phyloP scores from a whole-genome alignment of 2,888 invertebrate genomes.

The Petrolisthes cinctipes region DNA sequence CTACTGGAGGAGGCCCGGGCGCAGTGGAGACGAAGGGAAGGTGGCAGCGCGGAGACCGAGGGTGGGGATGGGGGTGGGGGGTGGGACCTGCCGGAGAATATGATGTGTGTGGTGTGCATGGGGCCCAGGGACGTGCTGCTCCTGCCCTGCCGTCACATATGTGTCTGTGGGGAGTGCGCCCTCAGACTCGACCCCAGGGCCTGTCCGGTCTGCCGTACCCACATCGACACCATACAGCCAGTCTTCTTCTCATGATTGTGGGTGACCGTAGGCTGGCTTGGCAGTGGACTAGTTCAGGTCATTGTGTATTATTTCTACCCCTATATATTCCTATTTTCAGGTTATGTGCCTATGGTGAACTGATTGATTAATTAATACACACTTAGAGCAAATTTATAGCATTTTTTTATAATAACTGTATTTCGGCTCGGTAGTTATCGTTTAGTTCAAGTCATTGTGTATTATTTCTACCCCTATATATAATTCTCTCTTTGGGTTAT shows the following conservation, averaged over 20 bases:
- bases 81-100: conserved; percentile 51
- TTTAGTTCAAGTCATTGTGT: too few relatives aligned
- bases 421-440: too few relatives aligned
- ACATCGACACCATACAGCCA: conserved; percentile 56
- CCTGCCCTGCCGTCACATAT: conserved; percentile 54
- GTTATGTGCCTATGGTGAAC: too few relatives aligned
- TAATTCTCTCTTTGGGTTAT: too few relatives aligned
- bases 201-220: conserved; percentile 57
- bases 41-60: background rate
- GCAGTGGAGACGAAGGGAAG: background rate
- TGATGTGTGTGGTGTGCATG: conserved; percentile 60
- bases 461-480: too few relatives aligned
- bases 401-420: too few relatives aligned
- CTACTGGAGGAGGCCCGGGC: conserved; percentile 31
- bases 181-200: conserved; percentile 43
- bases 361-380: too few relatives aligned
- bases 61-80: conserved; percentile 30
- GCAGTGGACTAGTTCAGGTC: too few relatives aligned
- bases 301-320: too few relatives aligned
- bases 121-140: conserved; percentile 55
- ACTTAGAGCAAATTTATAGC: too few relatives aligned
- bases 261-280: background rate
- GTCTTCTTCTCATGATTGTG: conserved; percentile 56
- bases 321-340: too few relatives aligned
- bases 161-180: conserved; percentile 56